A percentile compares a stretch with the other conserved stretches of the same genome.
Evolutionary conservation across 2,888 invertebrate genomes (phyloP).

Genomic region (Drosophila kuntzei): DNA sequence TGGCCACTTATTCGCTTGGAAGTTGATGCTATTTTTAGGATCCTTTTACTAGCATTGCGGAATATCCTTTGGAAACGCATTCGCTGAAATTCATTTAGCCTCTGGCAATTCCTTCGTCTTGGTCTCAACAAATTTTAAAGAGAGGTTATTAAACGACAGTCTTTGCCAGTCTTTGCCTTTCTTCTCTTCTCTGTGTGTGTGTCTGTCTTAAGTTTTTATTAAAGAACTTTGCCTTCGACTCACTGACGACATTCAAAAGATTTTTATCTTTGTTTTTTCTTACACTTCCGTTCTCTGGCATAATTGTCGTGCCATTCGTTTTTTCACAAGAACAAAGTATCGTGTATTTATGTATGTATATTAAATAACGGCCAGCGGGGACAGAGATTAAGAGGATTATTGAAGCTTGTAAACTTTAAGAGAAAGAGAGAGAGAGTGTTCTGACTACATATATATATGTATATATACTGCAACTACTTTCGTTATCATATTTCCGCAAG

Average conservation of each 20-base stretch:
- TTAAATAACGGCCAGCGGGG: constrained; percentile 10
- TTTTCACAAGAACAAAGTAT: neutral
- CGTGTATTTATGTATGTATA: constrained; percentile 1
- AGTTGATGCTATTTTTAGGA: constrained; percentile 14
- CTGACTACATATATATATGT: constrained; percentile 5
- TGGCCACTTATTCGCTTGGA: constrained; percentile 11
- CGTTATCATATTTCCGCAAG: constrained; percentile 9
- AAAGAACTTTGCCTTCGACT: constrained; percentile 11
- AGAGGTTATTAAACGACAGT: constrained; percentile 16
- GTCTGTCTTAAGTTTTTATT: constrained; percentile 14
- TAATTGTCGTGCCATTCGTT: constrained; percentile 7
- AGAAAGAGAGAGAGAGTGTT: too few species aligned
- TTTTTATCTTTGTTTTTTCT: constrained; percentile 18
- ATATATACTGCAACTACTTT: constrained; percentile 1
- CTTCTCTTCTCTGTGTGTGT: neutral
- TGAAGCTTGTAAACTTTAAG: constrained; percentile 11
- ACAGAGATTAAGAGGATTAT: constrained; percentile 2
- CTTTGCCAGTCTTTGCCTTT: constrained; percentile 13
- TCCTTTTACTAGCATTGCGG: constrained; percentile 2
- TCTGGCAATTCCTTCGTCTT: constrained; percentile 3
- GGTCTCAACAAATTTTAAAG: constrained; percentile 11
- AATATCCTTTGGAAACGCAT: neutral
- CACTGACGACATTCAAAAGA: constrained; percentile 1
- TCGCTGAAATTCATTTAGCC: constrained; percentile 7
- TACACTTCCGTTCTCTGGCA: constrained; percentile 10